A percentile compares a stretch with the other conserved stretches of the same genome.
Evolutionary conservation across 2,888 invertebrate genomes (phyloP).

Genomic region (Leistus spinibarbis): DNA sequence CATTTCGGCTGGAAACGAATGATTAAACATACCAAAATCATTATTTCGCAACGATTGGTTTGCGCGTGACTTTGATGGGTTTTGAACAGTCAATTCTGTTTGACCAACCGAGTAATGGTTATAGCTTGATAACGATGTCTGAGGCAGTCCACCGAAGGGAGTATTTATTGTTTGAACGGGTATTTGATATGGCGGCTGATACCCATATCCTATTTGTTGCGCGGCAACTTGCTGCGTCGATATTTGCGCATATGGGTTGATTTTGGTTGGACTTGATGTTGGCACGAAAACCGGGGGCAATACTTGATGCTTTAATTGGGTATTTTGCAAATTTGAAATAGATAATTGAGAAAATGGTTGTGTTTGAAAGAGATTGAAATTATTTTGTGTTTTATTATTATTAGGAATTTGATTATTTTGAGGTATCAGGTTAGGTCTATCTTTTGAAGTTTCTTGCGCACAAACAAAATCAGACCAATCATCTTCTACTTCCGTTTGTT

Average conservation of each 20-base stretch:
- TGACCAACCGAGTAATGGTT: conserved; percentile 18
- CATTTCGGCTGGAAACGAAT: conserved; percentile 17
- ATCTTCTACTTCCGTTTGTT: conserved; percentile 58
- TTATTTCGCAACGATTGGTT: not conserved
- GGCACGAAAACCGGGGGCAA: conserved; percentile 18
- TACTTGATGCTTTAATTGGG: conserved; percentile 19
- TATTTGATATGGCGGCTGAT: conserved; percentile 32
- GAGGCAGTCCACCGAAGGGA: conserved; percentile 30
- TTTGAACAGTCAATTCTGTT: conserved; percentile 14
- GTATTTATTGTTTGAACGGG: conserved; percentile 33
- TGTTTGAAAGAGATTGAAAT: not conserved
- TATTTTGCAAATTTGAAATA: conserved; percentile 29
- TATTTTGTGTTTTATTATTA: conserved; percentile 1
- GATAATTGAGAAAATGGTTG: conserved; percentile 12
- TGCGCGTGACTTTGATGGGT: not conserved
- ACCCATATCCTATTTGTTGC: conserved; percentile 18
- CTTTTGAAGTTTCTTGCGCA: conserved; percentile 42
- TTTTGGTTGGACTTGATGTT: conserved; percentile 13
- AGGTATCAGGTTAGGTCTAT: not conserved
- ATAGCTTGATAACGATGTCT: conserved; percentile 23
- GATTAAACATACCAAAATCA: conserved; percentile 18
- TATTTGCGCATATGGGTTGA: not conserved
- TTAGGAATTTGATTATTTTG: not conserved
- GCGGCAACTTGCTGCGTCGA: conserved; percentile 2
- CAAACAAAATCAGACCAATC: conserved; percentile 69